These are phyloP conservation scores for Acheta domesticus DNA, from an alignment of 2,888 invertebrate genomes.

Conservation along the genomic window DNA sequence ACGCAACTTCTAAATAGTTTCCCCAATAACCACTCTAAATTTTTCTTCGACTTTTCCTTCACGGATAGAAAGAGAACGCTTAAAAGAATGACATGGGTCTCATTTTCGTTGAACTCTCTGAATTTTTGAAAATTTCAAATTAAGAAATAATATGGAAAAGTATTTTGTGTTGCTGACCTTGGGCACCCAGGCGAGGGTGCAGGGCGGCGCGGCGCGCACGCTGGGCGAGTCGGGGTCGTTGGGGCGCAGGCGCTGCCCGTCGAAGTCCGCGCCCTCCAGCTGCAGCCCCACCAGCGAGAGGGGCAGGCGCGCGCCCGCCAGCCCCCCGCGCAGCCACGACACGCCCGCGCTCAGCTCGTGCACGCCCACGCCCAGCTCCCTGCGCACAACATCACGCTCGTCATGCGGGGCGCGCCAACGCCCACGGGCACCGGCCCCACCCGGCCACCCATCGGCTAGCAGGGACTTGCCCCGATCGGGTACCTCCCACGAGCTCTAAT, in stretches of 20 bases:
- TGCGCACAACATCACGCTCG: constrained; percentile 39
- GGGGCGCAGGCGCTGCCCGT: constrained; percentile 54
- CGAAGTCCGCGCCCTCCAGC: constrained; percentile 65
- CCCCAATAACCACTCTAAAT: too few relatives aligned
- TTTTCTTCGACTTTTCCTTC: too few relatives aligned
- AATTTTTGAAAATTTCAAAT: too few relatives aligned
- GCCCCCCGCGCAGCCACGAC: constrained; percentile 50
- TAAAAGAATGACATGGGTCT: too few relatives aligned
- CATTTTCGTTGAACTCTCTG: too few relatives aligned
- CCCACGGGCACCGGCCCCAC: too few relatives aligned
- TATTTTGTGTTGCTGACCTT: constrained; percentile 46
- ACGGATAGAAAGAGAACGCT: too few relatives aligned
- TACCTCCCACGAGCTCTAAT: too few relatives aligned
- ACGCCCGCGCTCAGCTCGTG: constrained; percentile 54
- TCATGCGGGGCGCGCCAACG: not conserved
- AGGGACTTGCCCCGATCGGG: too few relatives aligned
- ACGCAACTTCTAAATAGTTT: too few relatives aligned
- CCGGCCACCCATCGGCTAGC: too few relatives aligned
- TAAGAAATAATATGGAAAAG: too few relatives aligned
- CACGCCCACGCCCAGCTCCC: constrained; percentile 49
- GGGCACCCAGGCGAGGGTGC: constrained; percentile 60
- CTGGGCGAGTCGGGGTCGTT: constrained; percentile 59
- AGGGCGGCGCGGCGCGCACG: constrained; percentile 55
- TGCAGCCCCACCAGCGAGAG: constrained; percentile 56
- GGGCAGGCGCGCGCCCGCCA: constrained; percentile 44